Base-by-base conservation (phyloP, 2,113 vertebrate genomes). In the Boulengeromyrus knoepffleri region DNA sequence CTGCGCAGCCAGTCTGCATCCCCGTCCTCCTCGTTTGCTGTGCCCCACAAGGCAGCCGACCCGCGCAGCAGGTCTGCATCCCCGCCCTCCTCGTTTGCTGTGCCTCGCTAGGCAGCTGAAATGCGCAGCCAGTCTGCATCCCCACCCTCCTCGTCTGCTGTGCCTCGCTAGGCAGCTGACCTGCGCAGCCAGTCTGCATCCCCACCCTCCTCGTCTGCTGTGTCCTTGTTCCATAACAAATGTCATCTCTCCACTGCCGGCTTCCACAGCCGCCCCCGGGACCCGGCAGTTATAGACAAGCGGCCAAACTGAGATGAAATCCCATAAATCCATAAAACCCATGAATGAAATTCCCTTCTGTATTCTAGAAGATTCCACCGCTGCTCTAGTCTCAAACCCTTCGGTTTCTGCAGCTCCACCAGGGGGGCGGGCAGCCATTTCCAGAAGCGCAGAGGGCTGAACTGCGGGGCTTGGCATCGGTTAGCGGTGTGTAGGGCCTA, bases 1-100 rank as follows among this genome's bases (percentile, higher is more conserved):
- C n/a, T 97, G 99, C 98, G 99, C 99, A 98, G 99, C 99, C 99
- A 97, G 96, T 95, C 96, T 94, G 95, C 93, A 95, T 96, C 85
- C 97, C 95, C 96, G 97, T 96, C 15, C 15, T 52, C 50, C 50
- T 52, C 50, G 3, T 5, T 1, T 52, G 15, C 50, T 13, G 10
- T 13, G 49, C 13, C 50, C 0, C 0, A 0, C 50, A 0, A 50
- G 10, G 12, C 49, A 50, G 12, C 49, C 0, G 2, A 13, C 0
- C 49, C 15, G 49, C 49, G 13, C 49, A 50, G 49, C 3, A 13
- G 3, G 49, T 50, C 49, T 50, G 49, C 49, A 50, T 50, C 12
- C 13, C 12, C 49, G 3, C 49, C 49, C 12, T 13, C 49, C 49
- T 13, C 2, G 12, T 15, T 13, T 50, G 3, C 12, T 50, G 12